phyloP scores from a whole-genome alignment of 1,140 invertebrate genomes.

The Pachypsylla venusta region DNA sequence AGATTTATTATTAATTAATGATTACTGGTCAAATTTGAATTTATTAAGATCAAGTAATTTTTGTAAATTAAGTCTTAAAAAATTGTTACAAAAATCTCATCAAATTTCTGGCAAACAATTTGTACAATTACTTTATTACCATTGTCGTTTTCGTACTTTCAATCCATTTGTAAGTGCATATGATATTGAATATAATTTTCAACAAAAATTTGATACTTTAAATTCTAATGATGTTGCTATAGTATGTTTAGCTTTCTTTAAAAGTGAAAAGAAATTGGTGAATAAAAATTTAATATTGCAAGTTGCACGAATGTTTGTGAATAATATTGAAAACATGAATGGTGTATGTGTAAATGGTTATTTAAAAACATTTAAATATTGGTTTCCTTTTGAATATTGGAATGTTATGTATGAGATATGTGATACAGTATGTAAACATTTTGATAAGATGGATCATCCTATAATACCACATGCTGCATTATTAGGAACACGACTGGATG shows the following conservation, averaged over 20 bases:
- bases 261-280: conserved; percentile 3
- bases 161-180: background rate
- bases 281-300: background rate
- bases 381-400: background rate
- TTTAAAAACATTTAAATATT: conserved; percentile 4
- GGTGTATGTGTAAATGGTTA: background rate
- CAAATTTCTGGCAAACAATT: background rate
- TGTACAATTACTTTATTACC: background rate
- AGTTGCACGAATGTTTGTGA: background rate
- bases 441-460: background rate
- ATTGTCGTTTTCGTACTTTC: background rate
- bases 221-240: background rate
- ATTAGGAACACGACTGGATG: background rate
- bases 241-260: background rate
- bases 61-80: conserved; percentile 1
- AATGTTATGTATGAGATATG: background rate
- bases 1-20: background rate
- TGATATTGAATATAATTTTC: conserved; percentile 1
- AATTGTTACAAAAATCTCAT: background rate
- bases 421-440: background rate
- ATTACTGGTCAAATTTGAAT: conserved; percentile 5
- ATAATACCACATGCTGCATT: background rate
- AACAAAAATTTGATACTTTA: background rate
- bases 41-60: conserved; percentile 1
- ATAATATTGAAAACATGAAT: background rate